Base-by-base conservation (phyloP, 2,888 invertebrate species). In the Macaria notata region DNA sequence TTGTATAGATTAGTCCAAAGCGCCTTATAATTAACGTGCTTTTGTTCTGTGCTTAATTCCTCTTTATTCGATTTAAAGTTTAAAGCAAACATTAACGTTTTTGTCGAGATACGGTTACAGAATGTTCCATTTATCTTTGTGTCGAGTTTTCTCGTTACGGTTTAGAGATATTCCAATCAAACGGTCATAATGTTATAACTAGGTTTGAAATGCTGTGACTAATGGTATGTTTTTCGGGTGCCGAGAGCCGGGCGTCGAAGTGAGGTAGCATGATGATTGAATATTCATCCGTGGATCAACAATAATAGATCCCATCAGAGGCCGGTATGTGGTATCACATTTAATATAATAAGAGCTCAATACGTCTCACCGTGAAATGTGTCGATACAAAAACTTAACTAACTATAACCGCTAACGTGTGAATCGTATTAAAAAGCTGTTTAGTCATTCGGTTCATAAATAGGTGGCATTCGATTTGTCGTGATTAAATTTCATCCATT, bases 371-470 rank as follows among this genome's bases (percentile, higher is more conserved):
- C 90, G 91, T 91, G 91, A 91, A 90, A 91, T 88, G 89, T 88
- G 80, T 81, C 83, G 86, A 81, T 83, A 88, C 78, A 91, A 91
- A 90, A 91, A 91, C 88, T 88, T 86, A 87, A 88, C 89, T 87
- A 86, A 87, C 86, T 88, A 91, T 90, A 90, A 88, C 86, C 78
- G 86, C 85, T 84, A 87, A 91, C 91, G 90, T 91, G 91, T 91
- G 91, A 91, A 91, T 88, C 89, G 89, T 90, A 91, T 91, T 89
- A 91, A 90, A 91, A 91, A 89, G 79, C 72, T 91, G 91, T 90
- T 86, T 79, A 91, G 91, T 91, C 91, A 91, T 89, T 81, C 87
- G 81, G 74, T 88, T 89, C 89, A 90, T 89, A 89, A 91, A 88
- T 88, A 88, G 85, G 85, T 91, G 84, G 86, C 89, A 88, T 90